phyloP scores from a whole-genome alignment of 2,797 vertebrate genomes.

The Yasuhikotakia modesta region DNA sequence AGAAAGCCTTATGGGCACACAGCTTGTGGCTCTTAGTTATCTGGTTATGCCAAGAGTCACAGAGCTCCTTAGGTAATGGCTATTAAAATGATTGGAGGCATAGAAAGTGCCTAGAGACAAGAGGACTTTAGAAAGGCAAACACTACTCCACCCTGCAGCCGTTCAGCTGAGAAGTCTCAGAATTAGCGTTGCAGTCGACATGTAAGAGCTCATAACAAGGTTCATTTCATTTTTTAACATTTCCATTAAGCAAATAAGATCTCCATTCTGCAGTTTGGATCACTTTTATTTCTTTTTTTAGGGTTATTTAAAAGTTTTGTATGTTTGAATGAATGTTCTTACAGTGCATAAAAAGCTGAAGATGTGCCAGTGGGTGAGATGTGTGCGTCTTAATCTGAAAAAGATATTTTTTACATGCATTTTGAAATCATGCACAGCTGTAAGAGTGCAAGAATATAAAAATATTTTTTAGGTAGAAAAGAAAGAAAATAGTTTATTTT shows the following conservation, averaged over 20 bases:
- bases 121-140: conserved; percentile 66
- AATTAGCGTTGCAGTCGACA: conserved; percentile 49
- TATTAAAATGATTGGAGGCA: conserved; percentile 67
- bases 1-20: conserved; percentile 62
- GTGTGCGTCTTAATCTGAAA: no score
- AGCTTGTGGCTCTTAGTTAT: conserved; percentile 76
- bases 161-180: conserved; percentile 49
- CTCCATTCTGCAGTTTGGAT: neutral
- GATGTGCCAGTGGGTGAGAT: no score
- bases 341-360: neutral
- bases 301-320: neutral
- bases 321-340: neutral
- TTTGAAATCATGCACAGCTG: no score
- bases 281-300: neutral
- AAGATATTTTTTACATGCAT: no score
- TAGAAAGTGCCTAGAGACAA: conserved; percentile 68
- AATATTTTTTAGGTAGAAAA: no score
- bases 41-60: conserved; percentile 72
- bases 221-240: conserved; percentile 26
- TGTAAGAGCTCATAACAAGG: conserved; percentile 48
- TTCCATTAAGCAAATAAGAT: conserved; percentile 31
- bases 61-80: conserved; percentile 69
- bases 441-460: no score
- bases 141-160: conserved; percentile 61
- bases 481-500: no score